Percentiles rank a stretch among this genome's conserved stretches.
These are phyloP conservation scores for Montipora cactus DNA, from an alignment of 64 coral and sea anemone genomes.

Conservation along the genomic window DNA sequence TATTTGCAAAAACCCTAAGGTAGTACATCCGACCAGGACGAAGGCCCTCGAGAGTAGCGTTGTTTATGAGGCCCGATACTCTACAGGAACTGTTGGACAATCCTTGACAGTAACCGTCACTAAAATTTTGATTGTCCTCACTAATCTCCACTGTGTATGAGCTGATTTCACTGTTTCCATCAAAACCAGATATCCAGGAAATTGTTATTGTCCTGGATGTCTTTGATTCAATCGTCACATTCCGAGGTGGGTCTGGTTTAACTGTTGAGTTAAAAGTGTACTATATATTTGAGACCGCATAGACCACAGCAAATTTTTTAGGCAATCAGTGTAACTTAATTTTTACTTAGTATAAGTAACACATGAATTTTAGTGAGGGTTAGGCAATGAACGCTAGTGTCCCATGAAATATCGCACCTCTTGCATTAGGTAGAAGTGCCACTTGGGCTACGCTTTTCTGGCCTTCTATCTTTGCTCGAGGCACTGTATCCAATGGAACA, in stretches of 20 bases:
- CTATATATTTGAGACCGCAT: no score
- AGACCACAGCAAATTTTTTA: no score
- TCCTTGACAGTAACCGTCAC: not conserved
- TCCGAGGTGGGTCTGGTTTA: not conserved
- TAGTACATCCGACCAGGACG: not conserved
- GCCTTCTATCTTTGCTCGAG: no score
- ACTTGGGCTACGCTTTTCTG: no score
- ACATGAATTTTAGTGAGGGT: no score
- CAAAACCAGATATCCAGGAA: slow-evolving; percentile 15
- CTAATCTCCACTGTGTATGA: not conserved
- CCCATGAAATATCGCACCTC: no score
- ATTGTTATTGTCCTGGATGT: not conserved
- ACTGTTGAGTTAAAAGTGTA: not conserved
- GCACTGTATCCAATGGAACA: no score
- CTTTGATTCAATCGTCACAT: not conserved
- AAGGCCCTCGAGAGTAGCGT: not conserved
- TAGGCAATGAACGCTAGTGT: no score
- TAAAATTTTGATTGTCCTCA: not conserved
- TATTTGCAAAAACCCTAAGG: not conserved
- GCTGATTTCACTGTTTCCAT: slow-evolving; percentile 1
- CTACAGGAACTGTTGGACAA: not conserved
- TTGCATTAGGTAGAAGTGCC: no score
- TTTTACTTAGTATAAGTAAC: no score
- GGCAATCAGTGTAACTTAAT: no score
- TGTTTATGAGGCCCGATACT: not conserved